These are phyloP conservation scores for Dorcus parallelipipedus DNA, from an alignment of 2,888 invertebrate genomes.

Conservation along the genomic window DNA sequence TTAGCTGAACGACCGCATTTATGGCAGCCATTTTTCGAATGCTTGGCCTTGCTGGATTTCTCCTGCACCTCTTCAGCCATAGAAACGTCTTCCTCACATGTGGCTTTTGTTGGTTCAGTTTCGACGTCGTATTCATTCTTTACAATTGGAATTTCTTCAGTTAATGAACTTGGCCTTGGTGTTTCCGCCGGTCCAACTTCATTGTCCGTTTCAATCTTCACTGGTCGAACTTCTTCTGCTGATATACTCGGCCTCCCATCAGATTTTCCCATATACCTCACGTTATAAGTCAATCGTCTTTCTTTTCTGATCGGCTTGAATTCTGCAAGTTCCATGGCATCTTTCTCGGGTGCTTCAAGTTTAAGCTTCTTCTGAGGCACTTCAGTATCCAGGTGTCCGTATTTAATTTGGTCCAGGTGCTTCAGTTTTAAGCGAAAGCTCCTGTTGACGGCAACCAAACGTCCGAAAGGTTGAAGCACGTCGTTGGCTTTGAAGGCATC, in stretches of 20 bases:
- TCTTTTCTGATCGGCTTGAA: too few relatives aligned
- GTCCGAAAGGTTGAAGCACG: not conserved
- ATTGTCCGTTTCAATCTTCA: too few relatives aligned
- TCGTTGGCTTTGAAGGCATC: not conserved
- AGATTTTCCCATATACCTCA: too few relatives aligned
- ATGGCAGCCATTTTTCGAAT: not conserved
- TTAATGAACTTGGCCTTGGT: too few relatives aligned
- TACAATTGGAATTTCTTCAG: too few relatives aligned
- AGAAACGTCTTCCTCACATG: not conserved
- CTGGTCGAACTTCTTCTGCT: too few relatives aligned
- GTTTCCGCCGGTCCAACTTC: too few relatives aligned
- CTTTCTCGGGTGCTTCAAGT: not conserved
- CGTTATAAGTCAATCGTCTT: too few relatives aligned
- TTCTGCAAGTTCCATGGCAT: not conserved
- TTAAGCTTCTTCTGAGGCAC: not conserved
- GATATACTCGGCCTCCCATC: too few relatives aligned
- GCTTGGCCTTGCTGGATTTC: not conserved
- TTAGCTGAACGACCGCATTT: not conserved
- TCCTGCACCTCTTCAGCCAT: too few relatives aligned
- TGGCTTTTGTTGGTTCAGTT: not conserved
- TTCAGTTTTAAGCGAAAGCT: slow-evolving; percentile 7
- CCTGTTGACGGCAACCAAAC: slow-evolving; percentile 2
- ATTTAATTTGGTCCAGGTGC: slow-evolving; percentile 2
- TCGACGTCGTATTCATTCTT: too few relatives aligned
- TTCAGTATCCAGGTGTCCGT: not conserved